Conservation (phyloP, 2,797 vertebrate genomes). For the Thalassophryne amazonica region DNA sequence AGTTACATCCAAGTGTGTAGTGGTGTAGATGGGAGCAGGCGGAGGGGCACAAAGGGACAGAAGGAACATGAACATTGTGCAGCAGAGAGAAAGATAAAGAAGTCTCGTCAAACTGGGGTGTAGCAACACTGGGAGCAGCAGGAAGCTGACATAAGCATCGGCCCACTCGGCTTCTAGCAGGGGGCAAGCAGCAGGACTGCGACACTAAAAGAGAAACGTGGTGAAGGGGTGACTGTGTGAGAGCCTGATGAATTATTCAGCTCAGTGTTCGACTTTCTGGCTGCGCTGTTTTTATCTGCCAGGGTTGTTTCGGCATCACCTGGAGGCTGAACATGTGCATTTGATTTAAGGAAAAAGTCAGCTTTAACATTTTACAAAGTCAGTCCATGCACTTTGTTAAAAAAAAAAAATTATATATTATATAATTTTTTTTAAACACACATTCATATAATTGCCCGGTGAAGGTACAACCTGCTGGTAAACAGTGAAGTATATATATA, state of each 20-base stretch:
- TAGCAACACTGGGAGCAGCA: constrained; percentile 11
- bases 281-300: constrained; percentile 8
- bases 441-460: no score
- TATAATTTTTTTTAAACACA: no score
- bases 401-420: no score
- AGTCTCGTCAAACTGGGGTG: constrained; percentile 16
- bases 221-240: not conserved
- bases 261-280: constrained; percentile 8
- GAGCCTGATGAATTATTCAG: constrained; percentile 48
- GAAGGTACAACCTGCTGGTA: no score
- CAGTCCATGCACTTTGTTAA: no score
- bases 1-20: no score
- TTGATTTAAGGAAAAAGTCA: no score
- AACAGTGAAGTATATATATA: no score
- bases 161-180: constrained; percentile 4
- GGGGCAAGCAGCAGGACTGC: constrained; percentile 11
- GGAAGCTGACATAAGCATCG: constrained; percentile 18
- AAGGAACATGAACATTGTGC: not conserved
- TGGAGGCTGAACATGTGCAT: not conserved
- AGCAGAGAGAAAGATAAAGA: not conserved
- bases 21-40: not conserved
- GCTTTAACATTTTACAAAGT: no score
- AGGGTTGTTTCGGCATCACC: not conserved
- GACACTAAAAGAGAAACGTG: not conserved
- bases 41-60: not conserved